Base-by-base conservation (phyloP, 2,797 vertebrate genomes). In the Xenentodon cancila region DNA sequence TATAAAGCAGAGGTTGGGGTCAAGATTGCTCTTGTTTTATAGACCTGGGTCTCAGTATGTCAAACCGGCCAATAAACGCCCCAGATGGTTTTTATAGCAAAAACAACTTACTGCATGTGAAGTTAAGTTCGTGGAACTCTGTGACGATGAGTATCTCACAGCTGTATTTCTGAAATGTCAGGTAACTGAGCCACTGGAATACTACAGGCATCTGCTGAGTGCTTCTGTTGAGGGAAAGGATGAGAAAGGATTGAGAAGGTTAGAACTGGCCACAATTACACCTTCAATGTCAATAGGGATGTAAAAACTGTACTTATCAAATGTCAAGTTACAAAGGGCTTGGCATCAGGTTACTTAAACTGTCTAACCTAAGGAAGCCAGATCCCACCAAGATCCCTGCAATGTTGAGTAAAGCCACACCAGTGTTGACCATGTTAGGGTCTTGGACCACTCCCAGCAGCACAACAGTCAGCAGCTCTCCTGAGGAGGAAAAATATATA, bases 111-210 rank as follows among this genome's bases (percentile, higher is more conserved):
- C 97, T 95, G 71, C 97, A 99, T 46, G 94, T 95, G 82, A 99
- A 98, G 81, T 95, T 90, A 59, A 95, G 92, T 52, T 91, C 92
- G 27, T 96, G 85, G 88, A 99, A 99, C 87, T 99, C 97, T 0
- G 96, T 99, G 80, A 99, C 95, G 27, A 97, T 73, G 75, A 98
- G 95, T 71, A 98, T 74, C 88, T 99, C 97, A 59, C 92, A 96
- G 84, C 94, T 93, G 59, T 98, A 98, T 91, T 95, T 99, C 94
- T 99, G 97, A 84, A 97, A 98, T 30, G 96, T 97, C 66, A 99
- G 77, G 76, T 97, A 97, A 81, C 97, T 92, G 62, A 98, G 89
- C 89, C 95, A 91, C 88, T 95, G 94, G 75, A 98, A 97, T 60
- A 95, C 87, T 21, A 55, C 2, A 0, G 96, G 95, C 97, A 98